Conservation (phyloP, 2,113 vertebrate genomes). For the Pionites leucogaster region DNA sequence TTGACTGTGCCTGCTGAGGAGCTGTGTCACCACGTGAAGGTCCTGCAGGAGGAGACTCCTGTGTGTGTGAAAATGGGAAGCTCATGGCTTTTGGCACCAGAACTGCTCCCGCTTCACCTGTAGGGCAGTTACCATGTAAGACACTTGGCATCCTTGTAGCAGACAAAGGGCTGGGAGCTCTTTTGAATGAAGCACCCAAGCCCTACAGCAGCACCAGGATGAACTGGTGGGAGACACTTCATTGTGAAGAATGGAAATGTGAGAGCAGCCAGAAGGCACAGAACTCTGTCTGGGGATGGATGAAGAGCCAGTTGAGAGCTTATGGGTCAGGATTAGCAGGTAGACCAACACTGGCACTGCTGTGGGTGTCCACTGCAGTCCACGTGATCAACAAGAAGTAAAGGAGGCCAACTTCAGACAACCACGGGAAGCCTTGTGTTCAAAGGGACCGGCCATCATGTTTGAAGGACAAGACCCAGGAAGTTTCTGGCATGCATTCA, state of each 20-base stretch:
- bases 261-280: not conserved
- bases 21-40: rapidly evolving
- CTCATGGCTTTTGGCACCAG: not conserved
- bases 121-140: rapidly evolving
- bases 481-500: not conserved
- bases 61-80: not conserved
- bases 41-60: not conserved
- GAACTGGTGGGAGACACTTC: not conserved
- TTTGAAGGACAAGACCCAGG: not conserved
- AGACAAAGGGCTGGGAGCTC: not conserved
- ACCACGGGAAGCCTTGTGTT: not conserved
- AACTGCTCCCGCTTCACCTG: not conserved
- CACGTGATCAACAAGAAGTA: not conserved
- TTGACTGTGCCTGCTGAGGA: not conserved
- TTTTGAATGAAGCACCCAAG: not conserved
- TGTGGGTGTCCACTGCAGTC: not conserved
- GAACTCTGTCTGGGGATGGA: not conserved
- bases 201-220: not conserved
- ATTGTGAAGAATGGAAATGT: rapidly evolving
- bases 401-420: not conserved
- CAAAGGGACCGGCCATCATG: not conserved
- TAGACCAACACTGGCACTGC: rapidly evolving
- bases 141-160: not conserved
- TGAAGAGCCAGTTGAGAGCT: not conserved
- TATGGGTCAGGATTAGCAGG: not conserved